Evolutionary conservation across 2,113 vertebrate genomes (phyloP), one percentile per base, ranked within the genome.

Genomic region (Cyanoderma ruficeps): DNA sequence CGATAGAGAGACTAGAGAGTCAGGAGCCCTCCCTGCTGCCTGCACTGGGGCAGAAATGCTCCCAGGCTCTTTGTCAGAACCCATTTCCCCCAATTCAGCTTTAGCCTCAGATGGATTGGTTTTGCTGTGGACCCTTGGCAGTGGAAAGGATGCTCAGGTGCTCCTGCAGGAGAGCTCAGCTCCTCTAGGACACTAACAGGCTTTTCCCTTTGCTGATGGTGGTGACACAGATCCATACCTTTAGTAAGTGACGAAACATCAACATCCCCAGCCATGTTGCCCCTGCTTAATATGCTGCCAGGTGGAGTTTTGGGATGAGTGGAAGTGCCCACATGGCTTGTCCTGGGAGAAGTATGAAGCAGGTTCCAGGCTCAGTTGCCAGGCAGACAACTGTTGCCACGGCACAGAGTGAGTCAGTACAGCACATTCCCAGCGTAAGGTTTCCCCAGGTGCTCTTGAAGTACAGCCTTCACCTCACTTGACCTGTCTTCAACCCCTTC

Each of bases 281-380:
- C 24, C 23, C 44, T 15, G 2, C 30, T 41, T 42, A 60, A 41
- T 21, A 15, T 11, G 2, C 27, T 19, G 30, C 61, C 28, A 22
- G 31, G 55, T 4, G 2, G 6, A 17, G 11, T n/a, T 68, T 44
- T 42, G 69, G 46, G 55, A 31, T 0, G 3, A 60, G 19, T 0
- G 3, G 24, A 35, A 55, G 18, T 10, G 2, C 28, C 17, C 17
- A 17, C 23, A 9, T 4, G 18, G 87, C 25, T 56, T 3, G 22
- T 39, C 37, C 63, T 22, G 39, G 53, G 42, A 71, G 65, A 50
- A 53, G 13, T 49, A 63, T 10, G 27, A 28, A 42, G 49, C 49
- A 37, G 37, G 67, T 39, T 71, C 18, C 67, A 67, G 37, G 37
- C n/a, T 39, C 4, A 24, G 77, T 24, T 2, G 0, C 9, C 57